Percentiles rank a stretch among this genome's conserved stretches.
Evolutionary conservation across 2,797 vertebrate species (phyloP).

Genomic region (Pristis pectinata): DNA sequence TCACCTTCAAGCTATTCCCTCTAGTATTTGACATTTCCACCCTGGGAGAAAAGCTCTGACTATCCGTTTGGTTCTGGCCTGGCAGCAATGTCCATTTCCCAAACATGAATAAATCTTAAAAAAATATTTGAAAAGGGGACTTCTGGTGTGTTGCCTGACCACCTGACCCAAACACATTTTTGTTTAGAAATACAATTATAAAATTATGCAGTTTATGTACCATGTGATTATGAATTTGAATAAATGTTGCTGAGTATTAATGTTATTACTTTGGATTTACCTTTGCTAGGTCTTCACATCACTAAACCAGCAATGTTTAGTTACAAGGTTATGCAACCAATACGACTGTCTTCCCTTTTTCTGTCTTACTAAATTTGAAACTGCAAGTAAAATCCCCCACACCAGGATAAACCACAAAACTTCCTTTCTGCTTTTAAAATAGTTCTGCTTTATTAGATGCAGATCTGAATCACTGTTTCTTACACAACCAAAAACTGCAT

Average conservation of each 20-base stretch:
- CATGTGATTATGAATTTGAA: not conserved
- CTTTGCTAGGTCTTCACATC: not conserved
- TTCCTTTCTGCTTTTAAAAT: not conserved
- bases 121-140: not conserved
- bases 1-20: too few species aligned
- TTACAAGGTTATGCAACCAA: not conserved
- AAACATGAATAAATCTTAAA: too few species aligned
- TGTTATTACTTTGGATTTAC: not conserved
- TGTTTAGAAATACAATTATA: not conserved
- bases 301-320: not conserved
- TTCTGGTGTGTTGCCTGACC: not conserved
- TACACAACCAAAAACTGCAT: too few species aligned
- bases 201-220: not conserved
- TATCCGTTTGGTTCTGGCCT: too few species aligned
- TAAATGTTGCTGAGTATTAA: not conserved
- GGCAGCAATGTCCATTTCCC: too few species aligned
- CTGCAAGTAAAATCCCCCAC: not conserved
- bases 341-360: not conserved
- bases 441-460: not conserved
- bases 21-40: too few species aligned
- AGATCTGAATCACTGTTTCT: not conserved
- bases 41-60: too few species aligned
- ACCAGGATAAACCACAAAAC: not conserved
- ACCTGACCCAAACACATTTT: too few species aligned
- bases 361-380: not conserved